phyloP scores from a whole-genome alignment of 2,888 invertebrate genomes.

The Tachina fera region DNA sequence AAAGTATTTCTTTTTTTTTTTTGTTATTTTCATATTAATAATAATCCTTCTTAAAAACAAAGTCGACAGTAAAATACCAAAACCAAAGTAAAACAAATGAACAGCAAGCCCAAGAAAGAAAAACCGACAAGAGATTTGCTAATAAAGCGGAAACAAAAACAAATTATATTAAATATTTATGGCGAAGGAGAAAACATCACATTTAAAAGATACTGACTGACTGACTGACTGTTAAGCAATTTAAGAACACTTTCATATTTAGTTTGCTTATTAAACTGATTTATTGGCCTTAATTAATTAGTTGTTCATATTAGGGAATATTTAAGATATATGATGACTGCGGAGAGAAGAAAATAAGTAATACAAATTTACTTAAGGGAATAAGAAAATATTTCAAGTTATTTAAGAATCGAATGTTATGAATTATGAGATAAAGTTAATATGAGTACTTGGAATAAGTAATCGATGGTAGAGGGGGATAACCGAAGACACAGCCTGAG shows the following conservation, averaged over 20 bases:
- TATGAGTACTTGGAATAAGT: not conserved
- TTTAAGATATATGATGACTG: constrained; percentile 18
- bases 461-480: not conserved
- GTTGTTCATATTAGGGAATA: constrained; percentile 1
- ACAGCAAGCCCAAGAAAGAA: constrained; percentile 15
- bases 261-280: constrained; percentile 19
- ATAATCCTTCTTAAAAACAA: constrained; percentile 66
- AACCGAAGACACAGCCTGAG: too few species aligned
- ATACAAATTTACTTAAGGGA: constrained; percentile 39
- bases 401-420: constrained; percentile 18
- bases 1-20: constrained; percentile 15
- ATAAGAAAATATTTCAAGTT: constrained; percentile 9
- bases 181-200: not conserved
- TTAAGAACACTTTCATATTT: constrained; percentile 40
- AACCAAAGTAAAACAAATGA: constrained; percentile 48
- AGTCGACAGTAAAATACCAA: not conserved
- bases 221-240: constrained; percentile 32
- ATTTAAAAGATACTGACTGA: constrained; percentile 20
- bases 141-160: not conserved
- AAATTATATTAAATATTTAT: constrained; percentile 22
- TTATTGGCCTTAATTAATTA: constrained; percentile 58
- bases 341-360: constrained; percentile 22
- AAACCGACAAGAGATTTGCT: constrained; percentile 13
- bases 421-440: not conserved
- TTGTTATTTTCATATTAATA: constrained; percentile 44